Evolutionary conservation across 1,140 invertebrate genomes (phyloP).

Genomic region (Apis cerana): DNA sequence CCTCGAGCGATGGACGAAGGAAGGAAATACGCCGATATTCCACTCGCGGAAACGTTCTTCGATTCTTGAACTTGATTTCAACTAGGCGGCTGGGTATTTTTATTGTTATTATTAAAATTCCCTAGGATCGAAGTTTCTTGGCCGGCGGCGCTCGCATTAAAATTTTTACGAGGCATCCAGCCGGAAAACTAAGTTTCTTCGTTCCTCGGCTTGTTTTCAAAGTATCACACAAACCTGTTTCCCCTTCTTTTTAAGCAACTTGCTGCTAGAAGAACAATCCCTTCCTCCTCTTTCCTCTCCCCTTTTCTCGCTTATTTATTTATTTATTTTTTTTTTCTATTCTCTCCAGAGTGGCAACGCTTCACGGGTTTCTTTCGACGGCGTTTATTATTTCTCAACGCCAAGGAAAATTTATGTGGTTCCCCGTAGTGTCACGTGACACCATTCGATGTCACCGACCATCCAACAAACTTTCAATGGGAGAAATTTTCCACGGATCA

Average conservation of each 20-base stretch:
- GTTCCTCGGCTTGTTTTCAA: not conserved
- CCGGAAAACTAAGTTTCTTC: slow-evolving; percentile 18
- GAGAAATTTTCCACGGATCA: not conserved
- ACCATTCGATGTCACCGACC: not conserved
- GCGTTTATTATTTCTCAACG: slow-evolving; percentile 11
- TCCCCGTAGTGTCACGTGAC: not conserved
- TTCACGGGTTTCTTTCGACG: not conserved
- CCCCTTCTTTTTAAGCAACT: not conserved
- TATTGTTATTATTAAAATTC: not conserved
- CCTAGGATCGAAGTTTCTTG: not conserved
- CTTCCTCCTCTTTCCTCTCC: not conserved
- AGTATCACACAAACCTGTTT: not conserved
- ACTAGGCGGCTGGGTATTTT: not conserved
- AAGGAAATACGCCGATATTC: not conserved
- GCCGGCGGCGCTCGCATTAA: not conserved
- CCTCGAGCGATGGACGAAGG: not conserved
- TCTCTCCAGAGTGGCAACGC: not conserved
- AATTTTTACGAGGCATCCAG: slow-evolving; percentile 23
- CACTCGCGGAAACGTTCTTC: not conserved
- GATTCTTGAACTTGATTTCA: not conserved
- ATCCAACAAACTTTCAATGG: not conserved
- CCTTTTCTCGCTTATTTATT: not conserved
- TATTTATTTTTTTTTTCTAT: not conserved
- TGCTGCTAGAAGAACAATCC: not conserved
- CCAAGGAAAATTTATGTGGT: not conserved